These are phyloP conservation scores for Metridium senile DNA, from an alignment of 92 coral and sea anemone genomes.

Conservation along the genomic window DNA sequence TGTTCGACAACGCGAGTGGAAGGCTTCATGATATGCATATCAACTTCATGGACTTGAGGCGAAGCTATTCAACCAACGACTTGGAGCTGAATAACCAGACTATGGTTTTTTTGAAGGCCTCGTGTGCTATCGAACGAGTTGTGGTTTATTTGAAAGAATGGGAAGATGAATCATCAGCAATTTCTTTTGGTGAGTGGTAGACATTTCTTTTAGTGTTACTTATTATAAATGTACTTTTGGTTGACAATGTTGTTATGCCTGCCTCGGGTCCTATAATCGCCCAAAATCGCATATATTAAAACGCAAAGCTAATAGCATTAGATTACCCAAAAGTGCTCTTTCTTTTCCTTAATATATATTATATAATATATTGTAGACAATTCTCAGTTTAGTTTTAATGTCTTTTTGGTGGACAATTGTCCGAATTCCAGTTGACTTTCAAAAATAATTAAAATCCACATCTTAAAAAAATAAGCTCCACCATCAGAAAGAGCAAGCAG, in stretches of 20 bases:
- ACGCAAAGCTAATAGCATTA: too few relatives aligned
- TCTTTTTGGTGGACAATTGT: too few relatives aligned
- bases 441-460: too few relatives aligned
- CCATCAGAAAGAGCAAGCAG: too few relatives aligned
- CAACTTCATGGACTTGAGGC: slow-evolving; percentile 1
- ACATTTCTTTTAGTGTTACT: not conserved
- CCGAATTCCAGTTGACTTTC: too few relatives aligned
- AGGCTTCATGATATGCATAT: not conserved
- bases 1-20: not conserved
- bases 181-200: not conserved
- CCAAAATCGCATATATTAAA: too few relatives aligned
- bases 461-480: too few relatives aligned
- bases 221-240: not conserved
- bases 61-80: not conserved
- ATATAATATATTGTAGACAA: too few relatives aligned
- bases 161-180: not conserved
- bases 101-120: slow-evolving; percentile 4
- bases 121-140: not conserved
- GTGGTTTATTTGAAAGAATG: not conserved
- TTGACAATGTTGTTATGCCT: not conserved
- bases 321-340: too few relatives aligned
- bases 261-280: too few relatives aligned
- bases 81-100: not conserved
- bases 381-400: too few relatives aligned
- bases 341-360: too few relatives aligned